Percentiles rank a stretch among this genome's conserved stretches.
These are phyloP conservation scores for Microtus oregoni DNA, from an alignment of 2,113 vertebrate species.

Conservation along the genomic window DNA sequence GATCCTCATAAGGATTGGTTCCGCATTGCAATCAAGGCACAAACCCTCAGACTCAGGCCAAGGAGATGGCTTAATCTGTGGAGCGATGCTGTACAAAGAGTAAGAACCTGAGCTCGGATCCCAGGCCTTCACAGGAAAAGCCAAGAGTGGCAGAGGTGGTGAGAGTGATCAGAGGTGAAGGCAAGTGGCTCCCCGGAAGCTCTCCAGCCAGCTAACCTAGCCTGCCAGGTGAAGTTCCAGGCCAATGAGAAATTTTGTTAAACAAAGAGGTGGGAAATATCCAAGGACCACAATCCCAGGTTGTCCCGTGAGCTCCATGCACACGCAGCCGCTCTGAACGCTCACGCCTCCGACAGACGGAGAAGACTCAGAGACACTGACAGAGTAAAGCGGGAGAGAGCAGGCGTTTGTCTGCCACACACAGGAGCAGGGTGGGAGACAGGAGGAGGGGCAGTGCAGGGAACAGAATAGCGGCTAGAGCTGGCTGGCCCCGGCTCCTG, in stretches of 20 bases:
- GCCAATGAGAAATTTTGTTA: not conserved
- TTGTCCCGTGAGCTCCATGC: not conserved
- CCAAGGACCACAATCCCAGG: not conserved
- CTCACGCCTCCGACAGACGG: no score
- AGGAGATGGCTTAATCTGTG: not conserved
- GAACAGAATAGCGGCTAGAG: accelerated
- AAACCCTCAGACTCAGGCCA: not conserved
- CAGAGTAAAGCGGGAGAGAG: accelerated
- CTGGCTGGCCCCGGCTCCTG: not conserved
- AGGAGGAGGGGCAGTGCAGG: no score
- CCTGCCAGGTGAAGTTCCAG: not conserved
- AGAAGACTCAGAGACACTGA: not conserved
- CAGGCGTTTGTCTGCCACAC: accelerated
- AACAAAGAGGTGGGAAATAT: not conserved
- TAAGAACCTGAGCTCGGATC: not conserved
- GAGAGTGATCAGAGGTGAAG: not conserved
- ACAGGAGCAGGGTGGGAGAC: not conserved
- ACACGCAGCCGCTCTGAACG: not conserved
- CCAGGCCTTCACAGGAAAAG: not conserved
- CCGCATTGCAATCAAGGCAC: accelerated
- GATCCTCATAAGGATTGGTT: not conserved
- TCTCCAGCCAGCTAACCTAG: not conserved
- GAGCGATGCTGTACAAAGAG: accelerated
- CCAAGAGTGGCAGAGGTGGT: not conserved
- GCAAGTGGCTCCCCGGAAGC: not conserved